Conservation (phyloP, 2,113 vertebrate genomes). For the Sigmodon hispidus region DNA sequence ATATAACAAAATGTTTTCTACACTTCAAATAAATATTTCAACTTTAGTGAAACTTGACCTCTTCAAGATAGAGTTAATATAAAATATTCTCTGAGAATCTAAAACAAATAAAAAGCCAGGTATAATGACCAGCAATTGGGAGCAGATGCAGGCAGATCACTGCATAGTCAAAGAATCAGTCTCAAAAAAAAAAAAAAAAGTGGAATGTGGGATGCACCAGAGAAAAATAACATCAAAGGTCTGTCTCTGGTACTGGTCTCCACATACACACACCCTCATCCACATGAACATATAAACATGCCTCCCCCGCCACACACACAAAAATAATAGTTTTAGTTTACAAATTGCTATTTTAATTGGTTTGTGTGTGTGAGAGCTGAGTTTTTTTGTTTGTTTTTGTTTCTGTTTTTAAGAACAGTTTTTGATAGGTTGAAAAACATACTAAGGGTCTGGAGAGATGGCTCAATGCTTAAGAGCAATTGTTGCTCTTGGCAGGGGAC, state of each 20-base stretch:
- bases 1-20: slow-evolving; percentile 48
- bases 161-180: not conserved
- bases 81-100: not conserved
- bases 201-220: not conserved
- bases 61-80: slow-evolving; percentile 32
- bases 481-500: not conserved
- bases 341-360: slow-evolving; percentile 8
- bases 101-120: not conserved
- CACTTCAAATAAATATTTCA: slow-evolving; percentile 49
- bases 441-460: not conserved
- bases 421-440: not conserved
- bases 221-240: not conserved
- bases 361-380: not conserved
- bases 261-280: no score
- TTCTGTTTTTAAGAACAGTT: not conserved
- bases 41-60: not conserved
- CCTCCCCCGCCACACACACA: not conserved
- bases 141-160: not conserved
- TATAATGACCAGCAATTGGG: not conserved
- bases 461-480: not conserved
- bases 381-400: not conserved
- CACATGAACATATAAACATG: no score
- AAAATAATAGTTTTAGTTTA: not conserved
- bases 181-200: not conserved
- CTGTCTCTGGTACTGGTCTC: not conserved